A percentile compares a stretch with the other conserved stretches of the same genome.
These are phyloP conservation scores for Eremobia ochroleuca DNA, from an alignment of 2,888 invertebrate species.

Conservation along the genomic window DNA sequence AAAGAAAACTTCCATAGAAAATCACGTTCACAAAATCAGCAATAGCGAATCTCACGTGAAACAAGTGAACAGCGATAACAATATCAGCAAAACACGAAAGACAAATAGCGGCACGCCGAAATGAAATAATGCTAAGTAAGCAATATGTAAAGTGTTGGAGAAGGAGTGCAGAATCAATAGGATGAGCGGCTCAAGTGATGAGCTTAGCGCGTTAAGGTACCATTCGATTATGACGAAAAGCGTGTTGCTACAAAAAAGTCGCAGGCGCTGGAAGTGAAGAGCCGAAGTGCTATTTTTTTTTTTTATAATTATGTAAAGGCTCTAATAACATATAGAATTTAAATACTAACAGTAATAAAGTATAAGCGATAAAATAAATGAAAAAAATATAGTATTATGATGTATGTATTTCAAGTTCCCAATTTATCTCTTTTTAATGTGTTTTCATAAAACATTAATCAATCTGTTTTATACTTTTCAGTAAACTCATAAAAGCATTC, in stretches of 20 bases:
- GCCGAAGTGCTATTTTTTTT: background rate
- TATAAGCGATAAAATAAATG: background rate
- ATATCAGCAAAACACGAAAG: slow-evolving; percentile 81
- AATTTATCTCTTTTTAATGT: background rate
- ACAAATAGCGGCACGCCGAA: slow-evolving; percentile 83
- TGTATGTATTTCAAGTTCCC: background rate
- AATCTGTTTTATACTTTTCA: background rate
- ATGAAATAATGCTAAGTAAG: slow-evolving; percentile 90
- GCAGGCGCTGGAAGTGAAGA: background rate
- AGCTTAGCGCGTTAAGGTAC: slow-evolving; percentile 1
- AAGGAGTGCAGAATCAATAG: slow-evolving; percentile 84
- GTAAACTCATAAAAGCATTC: slow-evolving; percentile 27
- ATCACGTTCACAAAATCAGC: slow-evolving; percentile 63
- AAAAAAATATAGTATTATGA: background rate
- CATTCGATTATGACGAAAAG: background rate
- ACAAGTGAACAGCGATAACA: slow-evolving; percentile 72
- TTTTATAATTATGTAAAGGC: background rate
- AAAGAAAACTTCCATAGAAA: slow-evolving; percentile 26
- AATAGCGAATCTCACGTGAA: slow-evolving; percentile 58
- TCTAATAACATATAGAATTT: background rate
- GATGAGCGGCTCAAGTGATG: slow-evolving; percentile 60
- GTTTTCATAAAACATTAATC: slow-evolving; percentile 2
- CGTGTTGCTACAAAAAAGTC: slow-evolving; percentile 1
- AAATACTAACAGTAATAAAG: background rate
- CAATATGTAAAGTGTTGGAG: slow-evolving; percentile 88